Conservation (phyloP, 2,113 vertebrate genomes). For the Scolopax mira region DNA sequence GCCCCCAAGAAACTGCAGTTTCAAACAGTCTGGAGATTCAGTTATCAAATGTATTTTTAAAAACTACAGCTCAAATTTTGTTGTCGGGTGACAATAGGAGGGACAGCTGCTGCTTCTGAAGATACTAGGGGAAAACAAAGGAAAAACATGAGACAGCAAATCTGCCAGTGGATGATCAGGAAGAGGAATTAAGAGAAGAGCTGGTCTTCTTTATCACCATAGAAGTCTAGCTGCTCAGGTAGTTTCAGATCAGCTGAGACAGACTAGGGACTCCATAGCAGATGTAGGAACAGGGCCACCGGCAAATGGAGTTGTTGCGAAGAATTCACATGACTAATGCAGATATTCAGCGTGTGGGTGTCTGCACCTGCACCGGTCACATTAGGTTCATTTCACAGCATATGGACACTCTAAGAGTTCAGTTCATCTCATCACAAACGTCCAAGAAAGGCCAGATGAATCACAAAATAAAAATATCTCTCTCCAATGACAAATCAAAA, state of each 20-base stretch:
- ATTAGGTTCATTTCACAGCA: not conserved
- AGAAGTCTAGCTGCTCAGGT: not conserved
- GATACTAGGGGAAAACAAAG: not conserved
- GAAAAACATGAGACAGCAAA: rapidly evolving
- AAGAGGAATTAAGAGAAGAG: not conserved
- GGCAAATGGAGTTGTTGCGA: not conserved
- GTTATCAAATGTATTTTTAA: not conserved
- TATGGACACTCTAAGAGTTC: not conserved
- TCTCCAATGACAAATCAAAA: not conserved
- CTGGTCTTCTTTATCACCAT: not conserved
- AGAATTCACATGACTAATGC: not conserved
- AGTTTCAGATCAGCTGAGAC: not conserved
- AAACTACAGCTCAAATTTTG: not conserved
- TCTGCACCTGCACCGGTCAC: not conserved
- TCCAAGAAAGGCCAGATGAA: not conserved
- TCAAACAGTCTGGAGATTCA: not conserved
- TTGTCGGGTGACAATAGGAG: not conserved
- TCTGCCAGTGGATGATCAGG: not conserved
- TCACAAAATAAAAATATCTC: not conserved
- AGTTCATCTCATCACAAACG: not conserved
- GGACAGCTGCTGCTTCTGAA: not conserved
- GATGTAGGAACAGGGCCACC: not conserved
- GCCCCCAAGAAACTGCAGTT: not conserved
- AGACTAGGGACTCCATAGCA: rapidly evolving
- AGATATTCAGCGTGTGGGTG: not conserved